Evolutionary conservation across 2,113 vertebrate genomes (phyloP).

Genomic region (Daphoenositta chrysoptera): DNA sequence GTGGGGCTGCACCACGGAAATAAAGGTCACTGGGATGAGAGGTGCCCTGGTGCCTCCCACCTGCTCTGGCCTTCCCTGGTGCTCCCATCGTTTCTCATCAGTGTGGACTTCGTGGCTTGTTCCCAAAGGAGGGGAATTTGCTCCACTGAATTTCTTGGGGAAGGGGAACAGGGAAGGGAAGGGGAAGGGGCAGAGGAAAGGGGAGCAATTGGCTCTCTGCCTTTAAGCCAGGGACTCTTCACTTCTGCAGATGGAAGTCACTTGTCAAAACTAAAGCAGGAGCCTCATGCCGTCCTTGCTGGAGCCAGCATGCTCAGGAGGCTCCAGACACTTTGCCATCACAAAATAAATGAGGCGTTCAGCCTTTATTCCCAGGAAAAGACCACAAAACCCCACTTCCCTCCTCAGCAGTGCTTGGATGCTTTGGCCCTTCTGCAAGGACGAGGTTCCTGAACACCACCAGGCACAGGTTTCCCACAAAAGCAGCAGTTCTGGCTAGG

Average conservation of each 20-base stretch:
- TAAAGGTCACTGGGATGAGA: neutral
- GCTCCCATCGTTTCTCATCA: neutral
- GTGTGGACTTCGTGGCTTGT: rapidly evolving
- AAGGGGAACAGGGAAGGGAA: no score
- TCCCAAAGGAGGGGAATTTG: neutral
- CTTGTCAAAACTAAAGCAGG: neutral
- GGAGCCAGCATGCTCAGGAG: neutral
- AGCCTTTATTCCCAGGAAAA: neutral
- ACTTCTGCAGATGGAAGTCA: neutral
- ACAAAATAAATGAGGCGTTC: neutral
- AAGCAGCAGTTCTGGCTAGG: neutral
- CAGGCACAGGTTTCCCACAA: slow-evolving; percentile 4
- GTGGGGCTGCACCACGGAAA: neutral
- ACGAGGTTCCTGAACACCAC: neutral
- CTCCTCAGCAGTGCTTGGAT: neutral
- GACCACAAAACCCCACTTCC: neutral
- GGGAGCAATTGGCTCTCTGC: neutral
- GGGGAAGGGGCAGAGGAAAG: no score
- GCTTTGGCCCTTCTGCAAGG: neutral
- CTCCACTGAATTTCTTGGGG: neutral
- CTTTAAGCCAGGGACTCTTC: neutral
- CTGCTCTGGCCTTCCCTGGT: neutral
- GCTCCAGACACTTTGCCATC: neutral
- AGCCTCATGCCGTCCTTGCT: neutral
- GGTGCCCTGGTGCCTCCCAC: neutral